These are phyloP conservation scores for Harpagus bidentatus DNA, from an alignment of 2,113 vertebrate species.

Conservation along the genomic window DNA sequence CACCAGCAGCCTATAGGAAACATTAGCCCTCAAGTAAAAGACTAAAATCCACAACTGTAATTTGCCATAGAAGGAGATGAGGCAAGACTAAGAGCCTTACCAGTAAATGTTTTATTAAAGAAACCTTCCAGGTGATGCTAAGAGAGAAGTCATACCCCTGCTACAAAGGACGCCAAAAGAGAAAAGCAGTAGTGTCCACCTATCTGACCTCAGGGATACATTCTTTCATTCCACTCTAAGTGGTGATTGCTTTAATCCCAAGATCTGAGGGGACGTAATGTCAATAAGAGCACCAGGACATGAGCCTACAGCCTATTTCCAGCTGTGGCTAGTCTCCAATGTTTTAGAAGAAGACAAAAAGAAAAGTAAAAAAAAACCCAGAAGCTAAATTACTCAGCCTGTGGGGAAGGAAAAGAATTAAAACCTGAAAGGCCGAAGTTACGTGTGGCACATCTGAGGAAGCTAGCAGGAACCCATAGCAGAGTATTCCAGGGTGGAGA, in stretches of 20 bases:
- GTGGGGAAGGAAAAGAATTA: background rate
- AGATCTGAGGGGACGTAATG: background rate
- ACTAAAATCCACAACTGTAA: background rate
- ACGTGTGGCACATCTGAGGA: accelerated
- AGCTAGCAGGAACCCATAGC: background rate
- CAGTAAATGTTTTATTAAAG: background rate
- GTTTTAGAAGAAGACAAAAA: background rate
- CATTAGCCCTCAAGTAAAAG: background rate
- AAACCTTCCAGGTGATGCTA: background rate
- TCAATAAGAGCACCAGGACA: background rate
- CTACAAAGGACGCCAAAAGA: background rate
- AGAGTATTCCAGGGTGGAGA: background rate
- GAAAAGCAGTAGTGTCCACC: background rate
- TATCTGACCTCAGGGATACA: background rate
- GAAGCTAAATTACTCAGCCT: background rate
- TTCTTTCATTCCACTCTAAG: background rate
- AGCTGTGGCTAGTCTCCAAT: background rate
- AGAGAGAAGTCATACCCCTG: background rate
- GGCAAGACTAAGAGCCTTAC: background rate
- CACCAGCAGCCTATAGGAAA: background rate
- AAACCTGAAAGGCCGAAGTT: background rate
- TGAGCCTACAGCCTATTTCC: background rate
- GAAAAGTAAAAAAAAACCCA: background rate
- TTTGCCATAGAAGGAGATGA: background rate
- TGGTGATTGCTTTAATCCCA: background rate